These are phyloP conservation scores for Caenorhabditis macrosperma DNA, from an alignment of 2,888 invertebrate species.

Conservation along the genomic window DNA sequence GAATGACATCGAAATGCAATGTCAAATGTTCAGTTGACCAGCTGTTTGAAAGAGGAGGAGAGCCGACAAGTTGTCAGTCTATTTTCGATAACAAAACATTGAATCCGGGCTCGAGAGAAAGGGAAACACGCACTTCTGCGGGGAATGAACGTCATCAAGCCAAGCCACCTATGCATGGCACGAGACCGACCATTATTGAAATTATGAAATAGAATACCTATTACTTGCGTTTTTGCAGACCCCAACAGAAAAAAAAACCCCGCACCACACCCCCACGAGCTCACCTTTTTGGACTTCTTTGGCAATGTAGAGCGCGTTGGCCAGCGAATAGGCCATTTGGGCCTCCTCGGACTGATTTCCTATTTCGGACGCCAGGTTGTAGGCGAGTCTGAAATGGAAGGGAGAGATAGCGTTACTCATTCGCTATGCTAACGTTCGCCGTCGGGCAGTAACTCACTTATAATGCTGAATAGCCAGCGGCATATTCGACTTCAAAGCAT, in stretches of 20 bases:
- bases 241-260: too few species aligned
- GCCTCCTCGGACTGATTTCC: slow-evolving; percentile 52
- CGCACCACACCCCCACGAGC: slow-evolving; percentile 17
- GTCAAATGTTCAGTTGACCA: slow-evolving; percentile 51
- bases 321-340: slow-evolving; percentile 60
- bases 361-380: slow-evolving; percentile 51
- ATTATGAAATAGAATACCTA: slow-evolving; percentile 48
- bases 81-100: slow-evolving; percentile 43
- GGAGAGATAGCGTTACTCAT: slow-evolving; percentile 1
- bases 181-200: slow-evolving; percentile 22
- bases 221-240: slow-evolving; percentile 28
- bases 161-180: background rate
- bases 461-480: slow-evolving; percentile 59
- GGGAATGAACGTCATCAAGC: slow-evolving; percentile 34
- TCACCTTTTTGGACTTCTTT: slow-evolving; percentile 58
- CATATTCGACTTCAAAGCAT: slow-evolving; percentile 57
- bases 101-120: slow-evolving; percentile 12
- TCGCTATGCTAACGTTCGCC: slow-evolving; percentile 7
- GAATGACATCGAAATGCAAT: background rate
- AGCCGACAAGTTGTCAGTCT: slow-evolving; percentile 27
- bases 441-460: slow-evolving; percentile 48
- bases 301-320: slow-evolving; percentile 58
- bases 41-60: slow-evolving; percentile 34
- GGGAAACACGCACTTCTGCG: background rate
- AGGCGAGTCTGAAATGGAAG: slow-evolving; percentile 49